Evolutionary conservation across 2,113 vertebrate genomes (phyloP).

Genomic region (Megaceryle torquata): DNA sequence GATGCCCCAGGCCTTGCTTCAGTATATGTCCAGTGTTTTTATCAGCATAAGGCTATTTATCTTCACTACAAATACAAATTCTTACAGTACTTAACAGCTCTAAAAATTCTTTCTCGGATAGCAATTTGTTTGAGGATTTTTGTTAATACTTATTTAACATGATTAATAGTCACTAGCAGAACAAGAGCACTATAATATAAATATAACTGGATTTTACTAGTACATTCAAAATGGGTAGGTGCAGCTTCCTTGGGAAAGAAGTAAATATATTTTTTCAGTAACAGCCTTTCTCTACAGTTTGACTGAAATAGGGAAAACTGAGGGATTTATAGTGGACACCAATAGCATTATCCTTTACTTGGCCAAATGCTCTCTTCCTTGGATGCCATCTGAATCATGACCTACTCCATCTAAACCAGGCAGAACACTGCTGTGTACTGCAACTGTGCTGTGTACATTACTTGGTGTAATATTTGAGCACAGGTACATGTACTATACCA

Average conservation of each 20-base stretch:
- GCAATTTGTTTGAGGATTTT: background rate
- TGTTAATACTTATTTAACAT: background rate
- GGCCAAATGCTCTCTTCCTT: background rate
- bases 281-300: background rate
- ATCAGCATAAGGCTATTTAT: background rate
- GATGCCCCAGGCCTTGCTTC: background rate
- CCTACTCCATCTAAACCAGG: background rate
- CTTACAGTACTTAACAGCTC: background rate
- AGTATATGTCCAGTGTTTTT: background rate
- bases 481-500: accelerated
- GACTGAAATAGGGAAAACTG: background rate
- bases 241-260: background rate
- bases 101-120: background rate
- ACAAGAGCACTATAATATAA: background rate
- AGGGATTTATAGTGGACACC: background rate
- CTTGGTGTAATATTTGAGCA: background rate
- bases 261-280: background rate
- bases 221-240: background rate
- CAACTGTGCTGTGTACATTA: background rate
- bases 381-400: background rate
- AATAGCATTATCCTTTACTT: background rate
- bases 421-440: background rate
- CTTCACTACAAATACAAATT: background rate
- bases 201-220: background rate
- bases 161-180: background rate